These are phyloP conservation scores for Rhadinocentrus ornatus DNA, from an alignment of 2,797 vertebrate genomes.

Conservation along the genomic window DNA sequence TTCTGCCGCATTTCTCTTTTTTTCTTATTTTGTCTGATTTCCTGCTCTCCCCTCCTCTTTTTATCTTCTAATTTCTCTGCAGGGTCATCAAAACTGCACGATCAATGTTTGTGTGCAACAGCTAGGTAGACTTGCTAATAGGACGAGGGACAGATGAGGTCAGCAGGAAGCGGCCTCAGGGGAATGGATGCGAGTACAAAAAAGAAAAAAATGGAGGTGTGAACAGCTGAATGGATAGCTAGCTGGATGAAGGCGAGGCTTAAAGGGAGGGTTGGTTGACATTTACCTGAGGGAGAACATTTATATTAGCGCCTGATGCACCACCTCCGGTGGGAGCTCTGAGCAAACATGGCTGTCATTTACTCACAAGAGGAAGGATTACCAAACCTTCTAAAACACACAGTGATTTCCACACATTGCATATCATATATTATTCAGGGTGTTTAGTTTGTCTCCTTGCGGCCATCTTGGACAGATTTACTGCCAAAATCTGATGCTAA, in stretches of 20 bases:
- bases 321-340: constrained; percentile 62
- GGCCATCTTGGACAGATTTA: constrained; percentile 62
- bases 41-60: constrained; percentile 9
- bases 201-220: constrained; percentile 31
- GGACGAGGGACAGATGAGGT: constrained; percentile 46
- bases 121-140: constrained; percentile 30
- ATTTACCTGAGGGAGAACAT: constrained; percentile 82
- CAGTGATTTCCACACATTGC: constrained; percentile 61
- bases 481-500: constrained; percentile 60
- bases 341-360: constrained; percentile 84
- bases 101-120: constrained; percentile 62
- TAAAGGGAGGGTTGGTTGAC: constrained; percentile 74
- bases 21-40: constrained; percentile 31
- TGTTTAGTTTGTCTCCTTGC: constrained; percentile 60
- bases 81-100: constrained; percentile 32
- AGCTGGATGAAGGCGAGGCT: constrained; percentile 60
- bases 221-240: constrained; percentile 45
- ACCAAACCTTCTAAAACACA: constrained; percentile 68
- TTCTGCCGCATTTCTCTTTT: constrained; percentile 17
- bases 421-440: constrained; percentile 71
- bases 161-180: constrained; percentile 36
- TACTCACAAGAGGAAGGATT: constrained; percentile 77
- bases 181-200: constrained; percentile 20
- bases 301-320: constrained; percentile 72
- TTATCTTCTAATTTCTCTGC: constrained; percentile 23